Evolutionary conservation across 1,140 invertebrate species (phyloP), one percentile per base, ranked within the genome.

Genomic region (Holotrichia oblita): DNA sequence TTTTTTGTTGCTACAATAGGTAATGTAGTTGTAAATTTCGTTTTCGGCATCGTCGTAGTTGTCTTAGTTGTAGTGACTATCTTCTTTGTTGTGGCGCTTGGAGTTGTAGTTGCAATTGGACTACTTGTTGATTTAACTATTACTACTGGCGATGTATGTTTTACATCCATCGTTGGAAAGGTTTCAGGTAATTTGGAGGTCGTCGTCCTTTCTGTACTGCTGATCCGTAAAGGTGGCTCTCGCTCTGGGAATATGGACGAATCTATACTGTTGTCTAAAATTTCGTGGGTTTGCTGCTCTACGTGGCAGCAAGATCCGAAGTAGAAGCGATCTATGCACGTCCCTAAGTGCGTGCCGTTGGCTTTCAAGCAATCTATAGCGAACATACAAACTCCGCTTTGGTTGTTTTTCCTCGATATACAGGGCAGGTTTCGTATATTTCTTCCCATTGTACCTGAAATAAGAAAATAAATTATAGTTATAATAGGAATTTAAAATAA

Each of bases 381-480:
- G 85, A 98, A 97, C 96, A 98, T 98, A 84, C 96, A 98, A 8
- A 95, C 90, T 8, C 96, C 96, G 76, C 92, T 93, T 81, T 95
- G 92, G 4, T 92, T 93, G 22, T 92, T 93, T 84, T 91, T 91
- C 84, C 94, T 91, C 73, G 93, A 94, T 83, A 96, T 91, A 87
- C 96, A 97, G 41, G 94, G 93, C 81, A 97, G 88, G 82, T 96
- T 95, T 84, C 95, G 91, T 84, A 97, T 97, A 86, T 96, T 96
- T 81, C 95, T 92, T 83, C 93, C 95, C 83, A 91, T 90, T 81
- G 89, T 88, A 86, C 92, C 93, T 94, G 87, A 20, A 89, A 86
- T 78, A 84, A 84, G 80, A 74, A 80, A 78, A 34, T 12, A 69
- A 61, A 76, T 6, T 20, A 6, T 8, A 48, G 7, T 10, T 48